Conservation (phyloP, 1,140 invertebrate species). For the Metopolophium dirhodum region DNA sequence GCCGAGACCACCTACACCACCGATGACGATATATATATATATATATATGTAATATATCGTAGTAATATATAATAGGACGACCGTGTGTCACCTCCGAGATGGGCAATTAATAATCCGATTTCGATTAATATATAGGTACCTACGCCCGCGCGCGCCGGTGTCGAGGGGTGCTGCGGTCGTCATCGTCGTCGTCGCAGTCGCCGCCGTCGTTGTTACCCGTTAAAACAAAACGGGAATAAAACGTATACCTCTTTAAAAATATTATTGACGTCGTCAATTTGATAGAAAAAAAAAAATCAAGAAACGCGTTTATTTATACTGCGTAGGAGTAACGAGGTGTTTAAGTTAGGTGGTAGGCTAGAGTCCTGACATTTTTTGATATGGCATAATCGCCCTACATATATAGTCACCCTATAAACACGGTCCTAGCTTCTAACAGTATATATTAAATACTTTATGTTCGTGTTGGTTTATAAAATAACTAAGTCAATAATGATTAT, state of each 20-base stretch:
- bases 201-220: not conserved
- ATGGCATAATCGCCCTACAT: not conserved
- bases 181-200: not conserved
- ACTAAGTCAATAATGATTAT: too few relatives aligned
- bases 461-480: too few relatives aligned
- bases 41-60: not conserved
- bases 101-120: slow-evolving; percentile 55
- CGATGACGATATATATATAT: not conserved
- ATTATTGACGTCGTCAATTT: slow-evolving; percentile 1
- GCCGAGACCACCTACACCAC: slow-evolving; percentile 51
- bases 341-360: not conserved
- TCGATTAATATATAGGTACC: slow-evolving; percentile 50
- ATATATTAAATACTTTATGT: not conserved
- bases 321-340: not conserved
- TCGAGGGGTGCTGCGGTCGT: slow-evolving; percentile 4
- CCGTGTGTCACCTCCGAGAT: slow-evolving; percentile 53
- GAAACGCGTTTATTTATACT: not conserved
- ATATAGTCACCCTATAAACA: not conserved
- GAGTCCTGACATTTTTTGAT: not conserved
- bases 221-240: not conserved
- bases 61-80: slow-evolving; percentile 1
- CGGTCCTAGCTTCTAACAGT: not conserved
- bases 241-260: not conserved
- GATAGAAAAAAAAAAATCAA: not conserved
- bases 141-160: not conserved